Evolutionary conservation across 37 sponge, comb jelly and placozoan genomes (phyloP).

Genomic region (Petrosia ficiformis): DNA sequence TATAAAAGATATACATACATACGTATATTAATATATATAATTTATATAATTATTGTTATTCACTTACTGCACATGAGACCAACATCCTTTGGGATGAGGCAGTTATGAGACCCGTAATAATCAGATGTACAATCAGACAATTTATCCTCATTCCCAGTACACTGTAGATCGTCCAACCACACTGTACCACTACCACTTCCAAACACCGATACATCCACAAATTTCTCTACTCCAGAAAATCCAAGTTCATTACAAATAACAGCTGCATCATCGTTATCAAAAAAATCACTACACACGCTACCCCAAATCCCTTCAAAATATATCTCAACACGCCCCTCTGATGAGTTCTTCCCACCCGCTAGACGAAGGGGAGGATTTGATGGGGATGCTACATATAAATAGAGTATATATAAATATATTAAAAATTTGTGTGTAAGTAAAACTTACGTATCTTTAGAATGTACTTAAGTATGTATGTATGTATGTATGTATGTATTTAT

Average conservation of each 20-base stretch:
- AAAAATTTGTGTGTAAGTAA: no score
- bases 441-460: no score
- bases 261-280: constrained; percentile 1
- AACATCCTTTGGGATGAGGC: constrained; percentile 1
- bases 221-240: neutral
- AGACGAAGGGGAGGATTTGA: neutral
- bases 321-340: constrained; percentile 25
- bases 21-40: no score
- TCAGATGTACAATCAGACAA: neutral
- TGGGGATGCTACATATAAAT: no score
- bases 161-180: constrained; percentile 4
- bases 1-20: no score
- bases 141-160: constrained; percentile 9
- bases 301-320: neutral
- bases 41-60: no score
- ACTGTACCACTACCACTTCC: constrained; percentile 17
- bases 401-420: neutral
- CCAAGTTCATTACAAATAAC: constrained; percentile 21
- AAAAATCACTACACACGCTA: constrained; percentile 16
- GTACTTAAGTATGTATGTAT: no score
- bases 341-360: neutral
- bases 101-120: neutral
- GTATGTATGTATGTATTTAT: no score
- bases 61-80: constrained; percentile 4
- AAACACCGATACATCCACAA: neutral